A percentile compares a stretch with the other conserved stretches of the same genome.
Conservation (phyloP, 2,797 vertebrate genomes). For the Xiphophorus birchmanni region DNA sequence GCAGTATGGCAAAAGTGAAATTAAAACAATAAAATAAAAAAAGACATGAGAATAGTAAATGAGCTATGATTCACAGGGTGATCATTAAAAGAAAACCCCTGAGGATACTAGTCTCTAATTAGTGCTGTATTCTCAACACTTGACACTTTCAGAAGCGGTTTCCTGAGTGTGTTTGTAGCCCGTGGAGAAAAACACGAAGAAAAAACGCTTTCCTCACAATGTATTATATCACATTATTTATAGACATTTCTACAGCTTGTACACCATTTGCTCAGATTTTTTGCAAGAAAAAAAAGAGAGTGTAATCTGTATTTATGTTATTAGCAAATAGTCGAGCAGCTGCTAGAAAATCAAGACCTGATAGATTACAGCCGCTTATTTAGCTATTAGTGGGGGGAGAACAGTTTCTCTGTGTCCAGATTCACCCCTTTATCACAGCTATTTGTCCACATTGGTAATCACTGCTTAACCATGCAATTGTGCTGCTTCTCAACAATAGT, state of each 20-base stretch:
- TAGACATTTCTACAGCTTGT: constrained; percentile 28
- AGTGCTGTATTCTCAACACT: constrained; percentile 62
- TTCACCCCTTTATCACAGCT: constrained; percentile 57
- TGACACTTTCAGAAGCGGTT: constrained; percentile 35
- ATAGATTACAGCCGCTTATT: constrained; percentile 59
- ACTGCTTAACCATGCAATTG: constrained; percentile 54
- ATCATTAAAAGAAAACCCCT: constrained; percentile 68
- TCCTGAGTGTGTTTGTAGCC: constrained; percentile 13
- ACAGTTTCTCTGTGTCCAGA: constrained; percentile 57
- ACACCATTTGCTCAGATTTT: neutral
- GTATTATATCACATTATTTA: constrained; percentile 45
- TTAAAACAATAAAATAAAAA: neutral
- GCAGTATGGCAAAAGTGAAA: neutral
- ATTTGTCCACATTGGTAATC: constrained; percentile 70
- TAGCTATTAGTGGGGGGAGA: constrained; percentile 58
- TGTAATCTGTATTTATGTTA: constrained; percentile 15
- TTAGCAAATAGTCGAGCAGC: constrained; percentile 26
- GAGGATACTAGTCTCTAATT: constrained; percentile 68
- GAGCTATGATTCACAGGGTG: constrained; percentile 58
- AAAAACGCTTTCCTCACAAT: constrained; percentile 36
- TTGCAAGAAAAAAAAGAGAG: neutral
- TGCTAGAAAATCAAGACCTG: constrained; percentile 41
- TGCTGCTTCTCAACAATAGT: constrained; percentile 32
- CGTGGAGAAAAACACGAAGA: constrained; percentile 23
- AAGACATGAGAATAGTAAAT: constrained; percentile 15